Percentiles rank a stretch among this genome's conserved stretches.
phyloP scores from a whole-genome alignment of 2,797 vertebrate species.

The Pseudochirops cupreus region DNA sequence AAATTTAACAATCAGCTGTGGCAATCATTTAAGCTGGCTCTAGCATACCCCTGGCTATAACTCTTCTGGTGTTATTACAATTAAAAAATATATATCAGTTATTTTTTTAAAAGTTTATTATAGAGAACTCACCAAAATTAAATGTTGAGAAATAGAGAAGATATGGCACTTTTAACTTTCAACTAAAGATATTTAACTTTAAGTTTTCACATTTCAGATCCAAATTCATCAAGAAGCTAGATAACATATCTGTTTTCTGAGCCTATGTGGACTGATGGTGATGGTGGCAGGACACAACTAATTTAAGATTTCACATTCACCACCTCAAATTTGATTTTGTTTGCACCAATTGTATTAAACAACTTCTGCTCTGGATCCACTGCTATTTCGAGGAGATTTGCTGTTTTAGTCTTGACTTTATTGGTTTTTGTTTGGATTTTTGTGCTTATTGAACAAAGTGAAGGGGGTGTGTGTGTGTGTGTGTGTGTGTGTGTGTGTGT shows the following conservation, averaged over 20 bases:
- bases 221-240: neutral
- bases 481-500: too few relatives aligned
- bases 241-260: neutral
- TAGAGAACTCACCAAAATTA: neutral
- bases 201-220: neutral
- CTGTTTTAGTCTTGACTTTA: neutral
- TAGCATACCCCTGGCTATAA: neutral
- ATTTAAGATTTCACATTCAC: neutral
- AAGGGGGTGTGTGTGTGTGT: neutral
- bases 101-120: neutral
- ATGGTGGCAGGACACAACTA: neutral
- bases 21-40: neutral
- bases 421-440: neutral
- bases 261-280: too few relatives aligned
- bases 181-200: neutral
- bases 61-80: neutral
- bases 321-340: neutral
- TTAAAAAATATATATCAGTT: neutral
- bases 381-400: neutral
- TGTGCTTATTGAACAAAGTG: neutral
- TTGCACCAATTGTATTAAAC: neutral
- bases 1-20: neutral
- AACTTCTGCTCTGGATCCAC: neutral
- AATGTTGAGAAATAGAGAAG: neutral
- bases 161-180: neutral